Evolutionary conservation across 2,888 invertebrate genomes (phyloP), one percentile per base, ranked within the genome.

Genomic region (Aphodius granarius): DNA sequence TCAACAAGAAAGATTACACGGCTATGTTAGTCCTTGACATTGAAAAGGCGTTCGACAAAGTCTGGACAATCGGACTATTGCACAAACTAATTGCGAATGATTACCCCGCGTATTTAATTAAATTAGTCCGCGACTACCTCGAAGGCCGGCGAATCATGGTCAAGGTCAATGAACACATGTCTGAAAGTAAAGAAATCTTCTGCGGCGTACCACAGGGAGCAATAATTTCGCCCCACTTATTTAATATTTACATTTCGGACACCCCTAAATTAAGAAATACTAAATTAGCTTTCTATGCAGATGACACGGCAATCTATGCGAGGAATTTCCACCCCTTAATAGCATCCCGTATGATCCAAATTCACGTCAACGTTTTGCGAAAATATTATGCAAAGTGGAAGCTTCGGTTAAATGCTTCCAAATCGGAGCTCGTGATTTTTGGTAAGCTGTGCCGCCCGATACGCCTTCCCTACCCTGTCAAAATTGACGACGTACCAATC

Each of bases 21-120:
- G 82, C 80, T 5, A 79, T 83, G 18, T 76, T 83, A 0, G 76
- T 84, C 6, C 75, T 86, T 0, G 84, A 86, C 71, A 77, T 84
- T 1, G 80, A 81, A 65, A 82, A 83, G 74, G 84, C 84, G 0
- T 85, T 86, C 75, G 82, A 85, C 77, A 79, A 80, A 15, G 83
- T 86, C 2, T 85, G 84, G 83, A 83, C 84, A 65, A 73, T 80
- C 1, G 83, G 81, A 3, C 79, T 84, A 0, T 20, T 82, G 5
- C 77, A 73, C 70, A 82, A 82, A 79, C 75, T 84, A n/a, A 75
- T 76, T n/a, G 66, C 75, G 66, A 63, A 43, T 22, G 73, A 79
- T 20, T 76, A 81, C 65, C 81, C 81, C 63, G 18, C 63, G 16
- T 72, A 81, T 43, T 74, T 79, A 62, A 77, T 83, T 0, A 80